A percentile compares a stretch with the other conserved stretches of the same genome.
phyloP scores from a whole-genome alignment of 2,113 vertebrate species.

The Phaetusa simplex region DNA sequence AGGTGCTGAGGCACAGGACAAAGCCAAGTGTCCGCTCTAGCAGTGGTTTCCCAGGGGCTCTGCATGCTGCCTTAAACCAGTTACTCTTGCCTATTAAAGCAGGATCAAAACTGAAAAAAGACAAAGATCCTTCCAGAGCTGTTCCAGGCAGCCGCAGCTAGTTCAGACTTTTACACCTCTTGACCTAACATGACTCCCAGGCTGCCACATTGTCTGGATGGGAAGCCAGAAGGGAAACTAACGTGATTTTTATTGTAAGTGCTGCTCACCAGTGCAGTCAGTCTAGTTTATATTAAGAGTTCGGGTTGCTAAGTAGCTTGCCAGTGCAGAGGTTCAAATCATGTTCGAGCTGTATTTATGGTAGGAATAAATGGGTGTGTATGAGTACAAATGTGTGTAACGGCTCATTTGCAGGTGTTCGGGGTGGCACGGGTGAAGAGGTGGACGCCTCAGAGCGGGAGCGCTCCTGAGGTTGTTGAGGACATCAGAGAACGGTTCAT shows the following conservation, averaged over 20 bases:
- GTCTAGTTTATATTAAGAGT: conserved; percentile 26
- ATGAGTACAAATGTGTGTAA: not conserved
- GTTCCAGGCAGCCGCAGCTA: conserved; percentile 60
- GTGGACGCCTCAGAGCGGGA: not conserved
- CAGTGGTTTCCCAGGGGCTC: conserved; percentile 59
- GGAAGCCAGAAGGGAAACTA: not conserved
- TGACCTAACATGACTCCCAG: conserved; percentile 59
- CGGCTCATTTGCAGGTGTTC: not conserved
- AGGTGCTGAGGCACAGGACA: not conserved
- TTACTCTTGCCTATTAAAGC: conserved; percentile 63
- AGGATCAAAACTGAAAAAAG: conserved; percentile 59
- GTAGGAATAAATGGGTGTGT: not conserved
- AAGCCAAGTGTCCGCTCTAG: conserved; percentile 33
- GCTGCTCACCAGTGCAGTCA: conserved; percentile 55
- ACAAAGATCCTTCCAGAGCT: conserved; percentile 20
- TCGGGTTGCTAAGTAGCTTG: conserved; percentile 38
- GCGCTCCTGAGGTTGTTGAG: not conserved
- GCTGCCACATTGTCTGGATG: not conserved
- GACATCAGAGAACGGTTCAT: not conserved
- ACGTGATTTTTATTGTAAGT: not conserved
- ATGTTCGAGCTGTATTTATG: not conserved
- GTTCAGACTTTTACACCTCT: conserved; percentile 33
- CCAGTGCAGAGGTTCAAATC: conserved; percentile 14
- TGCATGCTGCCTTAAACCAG: conserved; percentile 35
- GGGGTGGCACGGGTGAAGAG: not conserved